A percentile compares a stretch with the other conserved stretches of the same genome.
These are phyloP conservation scores for Hydractinia symbiolongicarpus DNA, from an alignment of 30 jellyfish, hydroid and myxozoan species.

Conservation along the genomic window DNA sequence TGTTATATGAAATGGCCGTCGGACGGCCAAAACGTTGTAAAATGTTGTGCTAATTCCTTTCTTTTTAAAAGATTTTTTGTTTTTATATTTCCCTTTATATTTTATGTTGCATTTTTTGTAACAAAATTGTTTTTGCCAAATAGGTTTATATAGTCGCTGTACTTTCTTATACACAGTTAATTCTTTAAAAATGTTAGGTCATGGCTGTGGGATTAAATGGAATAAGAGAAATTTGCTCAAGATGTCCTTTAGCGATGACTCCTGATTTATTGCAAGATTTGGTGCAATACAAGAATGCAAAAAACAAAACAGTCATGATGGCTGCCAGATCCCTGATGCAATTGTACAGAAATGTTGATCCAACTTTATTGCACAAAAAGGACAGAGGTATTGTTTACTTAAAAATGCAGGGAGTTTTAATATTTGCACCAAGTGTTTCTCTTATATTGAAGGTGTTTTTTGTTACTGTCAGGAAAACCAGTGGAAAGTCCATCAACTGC, in stretches of 20 bases:
- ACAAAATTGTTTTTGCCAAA: too few relatives aligned
- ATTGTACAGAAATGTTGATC: constrained; percentile 66
- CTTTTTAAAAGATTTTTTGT: too few relatives aligned
- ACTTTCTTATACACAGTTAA: neutral
- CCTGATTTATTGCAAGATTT: constrained; percentile 79
- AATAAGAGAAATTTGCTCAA: constrained; percentile 71
- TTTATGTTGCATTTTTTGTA: too few relatives aligned
- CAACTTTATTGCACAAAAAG: constrained; percentile 68
- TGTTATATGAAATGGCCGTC: too few relatives aligned
- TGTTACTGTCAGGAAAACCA: constrained; percentile 21
- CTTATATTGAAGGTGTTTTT: neutral
- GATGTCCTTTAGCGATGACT: constrained; percentile 90
- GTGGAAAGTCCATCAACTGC: constrained; percentile 11
- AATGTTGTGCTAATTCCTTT: too few relatives aligned
- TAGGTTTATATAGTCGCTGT: too few relatives aligned
- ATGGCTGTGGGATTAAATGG: constrained; percentile 97
- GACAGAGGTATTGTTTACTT: constrained; percentile 66
- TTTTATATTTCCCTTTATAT: too few relatives aligned
- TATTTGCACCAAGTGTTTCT: neutral
- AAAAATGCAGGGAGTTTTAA: neutral
- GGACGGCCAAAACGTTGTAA: too few relatives aligned
- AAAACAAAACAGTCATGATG: constrained; percentile 87
- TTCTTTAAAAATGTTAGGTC: constrained; percentile 2
- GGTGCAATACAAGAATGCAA: constrained; percentile 57
- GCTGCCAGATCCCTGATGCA: constrained; percentile 94